Percentiles rank a stretch among this genome's conserved stretches.
phyloP scores from a whole-genome alignment of 1,140 invertebrate species.

The Rhopalosiphum padi region DNA sequence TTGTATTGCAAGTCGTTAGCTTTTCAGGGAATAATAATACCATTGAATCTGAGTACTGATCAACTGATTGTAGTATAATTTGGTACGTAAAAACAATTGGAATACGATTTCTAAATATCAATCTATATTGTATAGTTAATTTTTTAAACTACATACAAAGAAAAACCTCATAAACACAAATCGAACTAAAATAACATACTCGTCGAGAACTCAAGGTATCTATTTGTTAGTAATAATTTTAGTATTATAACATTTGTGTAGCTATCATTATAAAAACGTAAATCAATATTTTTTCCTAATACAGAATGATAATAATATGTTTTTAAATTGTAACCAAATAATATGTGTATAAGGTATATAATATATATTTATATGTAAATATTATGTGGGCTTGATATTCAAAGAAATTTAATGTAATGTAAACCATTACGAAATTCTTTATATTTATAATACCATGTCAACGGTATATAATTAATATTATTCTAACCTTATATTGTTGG shows the following conservation, averaged over 20 bases:
- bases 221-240: not conserved
- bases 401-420: not conserved
- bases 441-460: not conserved
- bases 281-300: too few species aligned
- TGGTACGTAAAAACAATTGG: not conserved
- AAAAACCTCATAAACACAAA: not conserved
- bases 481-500: not conserved
- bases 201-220: not conserved
- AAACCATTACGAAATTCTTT: not conserved
- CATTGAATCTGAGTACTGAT: too few species aligned
- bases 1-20: not conserved
- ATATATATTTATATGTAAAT: not conserved
- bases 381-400: not conserved
- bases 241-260: not conserved
- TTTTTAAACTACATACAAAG: not conserved
- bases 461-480: not conserved
- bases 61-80: too few species aligned
- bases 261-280: not conserved
- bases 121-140: not conserved
- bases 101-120: not conserved
- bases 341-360: not conserved
- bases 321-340: not conserved
- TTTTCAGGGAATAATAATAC: not conserved
- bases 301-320: too few species aligned
- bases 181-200: not conserved